Percentiles rank a stretch among this genome's conserved stretches.
Evolutionary conservation across 2,888 invertebrate genomes (phyloP).

Genomic region (Cosmorhoe ocellata): DNA sequence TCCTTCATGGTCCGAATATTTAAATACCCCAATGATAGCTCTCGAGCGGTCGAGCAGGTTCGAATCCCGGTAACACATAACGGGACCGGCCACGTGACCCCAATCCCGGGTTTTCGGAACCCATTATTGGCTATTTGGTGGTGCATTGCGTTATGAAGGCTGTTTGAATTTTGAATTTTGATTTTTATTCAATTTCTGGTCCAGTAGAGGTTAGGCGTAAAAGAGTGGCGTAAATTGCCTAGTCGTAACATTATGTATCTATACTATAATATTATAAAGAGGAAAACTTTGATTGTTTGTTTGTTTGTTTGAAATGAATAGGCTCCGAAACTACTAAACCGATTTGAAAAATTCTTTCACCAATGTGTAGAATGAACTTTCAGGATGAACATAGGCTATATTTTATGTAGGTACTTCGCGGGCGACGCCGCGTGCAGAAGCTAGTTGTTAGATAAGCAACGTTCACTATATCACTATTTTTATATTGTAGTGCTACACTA

Average conservation of each 20-base stretch:
- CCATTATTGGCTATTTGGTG: conserved; percentile 32
- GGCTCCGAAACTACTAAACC: no score
- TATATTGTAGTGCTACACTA: no score
- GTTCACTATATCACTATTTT: no score
- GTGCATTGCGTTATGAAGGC: conserved; percentile 20
- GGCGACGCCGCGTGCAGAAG: no score
- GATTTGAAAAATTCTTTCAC: no score
- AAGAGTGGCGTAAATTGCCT: neutral
- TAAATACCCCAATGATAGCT: conserved; percentile 23
- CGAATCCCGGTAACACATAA: conserved; percentile 40
- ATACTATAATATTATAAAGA: no score
- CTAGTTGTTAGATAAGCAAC: no score
- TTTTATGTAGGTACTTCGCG: no score
- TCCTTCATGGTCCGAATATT: conserved; percentile 22
- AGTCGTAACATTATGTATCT: neutral
- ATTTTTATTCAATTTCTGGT: conserved; percentile 17
- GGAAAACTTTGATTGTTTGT: neutral
- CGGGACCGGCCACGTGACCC: conserved; percentile 48
- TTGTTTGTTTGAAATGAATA: no score
- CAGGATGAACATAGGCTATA: no score
- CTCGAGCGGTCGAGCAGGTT: conserved; percentile 42
- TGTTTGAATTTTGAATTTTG: no score
- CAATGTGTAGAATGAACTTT: no score
- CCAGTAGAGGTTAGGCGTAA: conserved; percentile 6
- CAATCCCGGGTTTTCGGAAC: conserved; percentile 52